Base-by-base conservation (phyloP, 2,888 invertebrate genomes). In the Dascillus cervinus region DNA sequence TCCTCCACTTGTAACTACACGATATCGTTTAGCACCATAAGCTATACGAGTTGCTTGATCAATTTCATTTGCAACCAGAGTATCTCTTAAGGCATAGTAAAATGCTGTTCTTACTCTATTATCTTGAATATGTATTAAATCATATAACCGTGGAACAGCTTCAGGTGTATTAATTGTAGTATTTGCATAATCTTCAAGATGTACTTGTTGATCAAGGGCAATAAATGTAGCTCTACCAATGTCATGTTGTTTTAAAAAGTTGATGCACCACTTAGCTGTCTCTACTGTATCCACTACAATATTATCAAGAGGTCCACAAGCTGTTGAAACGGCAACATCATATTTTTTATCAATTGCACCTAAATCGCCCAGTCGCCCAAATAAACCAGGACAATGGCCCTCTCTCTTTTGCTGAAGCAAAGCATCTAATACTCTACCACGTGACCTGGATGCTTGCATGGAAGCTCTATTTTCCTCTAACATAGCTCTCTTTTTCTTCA, bases 311-410 rank as follows among this genome's bases (percentile, higher is more conserved):
- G 82, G 73, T 0, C 86, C 84, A 56, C 92, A 92, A 1, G 91
- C 90, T 0, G 95, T 96, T 0, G 96, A 96, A 48, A 97, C 81
- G 1, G 97, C 97, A 0, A 94, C 79, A 62, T 98, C 97, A 62
- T 90, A 98, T 60, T 86, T 89, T 8, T 70, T 65, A 58, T 94
- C 90, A 44, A 98, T 95, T 0, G 82, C 91, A 6, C 96, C 98
- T 15, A 98, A 73, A 60, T 97, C 95, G 4, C 97, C 97, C 71
- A 96, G 65, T 62, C 96, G 72, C 1, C 96, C 96, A 53, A 82
- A 79, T 40, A 96, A 79, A 4, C 96, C 96, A 0, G 81, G 77
- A 9, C 96, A 62, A 17, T 72, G 71, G 1, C 95, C 94, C 22
- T 76, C 73, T 1, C 65, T 67, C 60, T 94, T 92, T 53, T 87